Percentiles rank a stretch among this genome's conserved stretches.
Conservation (phyloP, 2,888 invertebrate genomes). For the Aspidiotus rigidus region DNA sequence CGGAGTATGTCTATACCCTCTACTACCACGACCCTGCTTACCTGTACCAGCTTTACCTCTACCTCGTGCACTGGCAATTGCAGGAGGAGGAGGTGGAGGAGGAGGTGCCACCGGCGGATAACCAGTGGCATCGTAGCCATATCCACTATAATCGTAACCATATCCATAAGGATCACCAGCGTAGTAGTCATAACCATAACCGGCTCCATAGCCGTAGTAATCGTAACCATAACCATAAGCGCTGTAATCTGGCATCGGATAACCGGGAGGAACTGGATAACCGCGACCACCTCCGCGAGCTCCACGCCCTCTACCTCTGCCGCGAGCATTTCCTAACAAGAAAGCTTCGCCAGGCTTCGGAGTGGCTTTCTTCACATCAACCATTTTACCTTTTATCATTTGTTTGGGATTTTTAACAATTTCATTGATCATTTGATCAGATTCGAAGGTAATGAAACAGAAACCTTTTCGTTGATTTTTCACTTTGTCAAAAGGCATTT, state of each 20-base stretch:
- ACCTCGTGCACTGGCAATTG: constrained; percentile 19
- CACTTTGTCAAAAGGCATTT: constrained; percentile 94
- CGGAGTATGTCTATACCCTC: constrained; percentile 31
- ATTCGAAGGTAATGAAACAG: constrained; percentile 96
- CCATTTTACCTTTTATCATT: constrained; percentile 81
- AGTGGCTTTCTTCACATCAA: constrained; percentile 92
- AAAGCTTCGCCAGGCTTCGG: constrained; percentile 48
- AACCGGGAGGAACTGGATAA: constrained; percentile 24
- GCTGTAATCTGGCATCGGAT: constrained; percentile 41
- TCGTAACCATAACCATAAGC: constrained; percentile 58
- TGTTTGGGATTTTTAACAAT: constrained; percentile 85
- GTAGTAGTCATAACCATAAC: constrained; percentile 41
- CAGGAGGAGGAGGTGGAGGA: constrained; percentile 28
- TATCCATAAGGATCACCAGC: constrained; percentile 32
- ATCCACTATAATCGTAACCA: constrained; percentile 31
- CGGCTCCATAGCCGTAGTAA: constrained; percentile 63
- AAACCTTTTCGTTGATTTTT: constrained; percentile 95
- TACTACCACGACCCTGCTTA: constrained; percentile 28
- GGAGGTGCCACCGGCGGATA: constrained; percentile 32
- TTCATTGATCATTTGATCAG: constrained; percentile 86
- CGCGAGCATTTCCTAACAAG: constrained; percentile 55
- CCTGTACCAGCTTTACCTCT: constrained; percentile 28
- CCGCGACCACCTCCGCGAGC: constrained; percentile 51
- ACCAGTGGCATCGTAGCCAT: constrained; percentile 30
- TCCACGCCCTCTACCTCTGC: constrained; percentile 53